Percentiles rank a stretch among this genome's conserved stretches.
phyloP scores from a whole-genome alignment of 2,888 invertebrate species.

The Actias luna region DNA sequence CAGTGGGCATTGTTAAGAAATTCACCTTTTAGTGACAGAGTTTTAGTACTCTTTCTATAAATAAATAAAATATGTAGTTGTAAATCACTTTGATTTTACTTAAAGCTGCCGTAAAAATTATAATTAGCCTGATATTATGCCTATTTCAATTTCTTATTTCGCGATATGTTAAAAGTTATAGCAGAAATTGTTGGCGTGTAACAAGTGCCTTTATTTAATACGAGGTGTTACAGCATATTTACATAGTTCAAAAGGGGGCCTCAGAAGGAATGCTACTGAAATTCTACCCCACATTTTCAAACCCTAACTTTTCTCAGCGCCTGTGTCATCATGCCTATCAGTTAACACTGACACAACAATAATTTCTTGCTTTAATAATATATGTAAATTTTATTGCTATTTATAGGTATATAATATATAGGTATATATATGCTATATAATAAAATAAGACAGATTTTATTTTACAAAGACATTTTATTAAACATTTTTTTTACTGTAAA shows the following conservation, averaged over 20 bases:
- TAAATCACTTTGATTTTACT: too few species aligned
- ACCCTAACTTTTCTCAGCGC: constrained; percentile 41
- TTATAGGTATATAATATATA: too few species aligned
- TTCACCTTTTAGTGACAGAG: too few species aligned
- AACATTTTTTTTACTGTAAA: constrained; percentile 79
- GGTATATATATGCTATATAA: constrained; percentile 18
- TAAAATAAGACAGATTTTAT: constrained; percentile 46
- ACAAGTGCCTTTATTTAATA: constrained; percentile 26
- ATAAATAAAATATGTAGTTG: too few species aligned
- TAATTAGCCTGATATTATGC: not conserved
- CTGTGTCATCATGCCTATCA: constrained; percentile 33
- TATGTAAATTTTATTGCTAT: constrained; percentile 2
- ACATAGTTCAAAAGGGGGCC: constrained; percentile 56
- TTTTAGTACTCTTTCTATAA: too few species aligned
- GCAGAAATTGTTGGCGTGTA: constrained; percentile 42
- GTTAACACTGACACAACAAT: constrained; percentile 19
- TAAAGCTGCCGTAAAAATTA: too few species aligned
- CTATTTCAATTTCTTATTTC: not conserved
- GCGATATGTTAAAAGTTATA: constrained; percentile 25
- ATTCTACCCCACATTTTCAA: constrained; percentile 42
- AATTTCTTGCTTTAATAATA: constrained; percentile 16
- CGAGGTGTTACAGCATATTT: constrained; percentile 32
- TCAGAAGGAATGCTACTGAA: constrained; percentile 49
- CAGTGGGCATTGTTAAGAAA: too few species aligned
- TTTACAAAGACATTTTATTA: constrained; percentile 81